These are phyloP conservation scores for Nasalis larvatus DNA, from an alignment of 2,113 vertebrate genomes.

Conservation along the genomic window DNA sequence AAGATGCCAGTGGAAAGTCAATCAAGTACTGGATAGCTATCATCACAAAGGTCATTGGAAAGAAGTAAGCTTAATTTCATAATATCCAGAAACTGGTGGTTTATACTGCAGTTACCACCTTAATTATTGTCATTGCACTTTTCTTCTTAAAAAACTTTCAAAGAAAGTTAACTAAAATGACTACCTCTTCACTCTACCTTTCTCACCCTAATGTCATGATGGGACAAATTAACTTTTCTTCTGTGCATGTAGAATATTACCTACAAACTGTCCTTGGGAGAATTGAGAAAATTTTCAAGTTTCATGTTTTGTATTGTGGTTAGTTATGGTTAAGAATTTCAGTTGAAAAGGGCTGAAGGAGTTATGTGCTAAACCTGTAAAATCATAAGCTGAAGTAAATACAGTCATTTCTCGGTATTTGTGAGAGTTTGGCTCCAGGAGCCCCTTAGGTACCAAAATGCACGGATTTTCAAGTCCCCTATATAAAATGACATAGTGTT, in stretches of 20 bases:
- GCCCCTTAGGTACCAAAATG: background rate
- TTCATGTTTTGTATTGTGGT: background rate
- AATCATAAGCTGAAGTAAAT: background rate
- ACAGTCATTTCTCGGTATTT: background rate
- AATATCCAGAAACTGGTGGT: background rate
- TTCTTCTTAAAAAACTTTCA: background rate
- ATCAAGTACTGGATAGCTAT: background rate
- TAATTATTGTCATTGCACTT: background rate
- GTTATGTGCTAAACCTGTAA: background rate
- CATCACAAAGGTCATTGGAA: background rate
- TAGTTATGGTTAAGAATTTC: background rate
- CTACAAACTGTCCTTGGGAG: background rate
- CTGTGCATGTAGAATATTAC: background rate
- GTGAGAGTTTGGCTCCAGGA: background rate
- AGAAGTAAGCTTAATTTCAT: slow-evolving; percentile 2
- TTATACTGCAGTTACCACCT: background rate
- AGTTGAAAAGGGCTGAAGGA: background rate
- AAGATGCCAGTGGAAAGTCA: background rate
- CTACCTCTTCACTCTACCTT: background rate
- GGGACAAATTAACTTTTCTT: background rate
- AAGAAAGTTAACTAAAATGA: background rate
- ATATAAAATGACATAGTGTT: background rate
- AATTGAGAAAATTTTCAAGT: background rate
- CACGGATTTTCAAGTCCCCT: background rate
- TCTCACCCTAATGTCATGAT: background rate